Evolutionary conservation across 2,888 invertebrate species (phyloP).

Genomic region (Protodeltote pygarga): DNA sequence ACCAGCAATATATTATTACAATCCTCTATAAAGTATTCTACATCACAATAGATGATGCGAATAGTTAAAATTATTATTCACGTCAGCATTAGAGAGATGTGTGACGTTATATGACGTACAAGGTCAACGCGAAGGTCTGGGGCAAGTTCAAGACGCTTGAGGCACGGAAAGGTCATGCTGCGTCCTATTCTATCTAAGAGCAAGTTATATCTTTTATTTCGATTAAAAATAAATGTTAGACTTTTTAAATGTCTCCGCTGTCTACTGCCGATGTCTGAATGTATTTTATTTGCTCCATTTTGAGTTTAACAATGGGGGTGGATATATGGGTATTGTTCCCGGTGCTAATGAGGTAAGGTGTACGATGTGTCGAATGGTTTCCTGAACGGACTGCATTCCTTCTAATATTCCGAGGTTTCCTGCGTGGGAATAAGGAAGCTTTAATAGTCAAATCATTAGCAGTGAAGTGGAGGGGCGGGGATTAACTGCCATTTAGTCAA

Average conservation of each 20-base stretch:
- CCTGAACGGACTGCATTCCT: too few relatives aligned
- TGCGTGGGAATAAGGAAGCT: too few relatives aligned
- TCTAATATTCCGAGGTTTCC: too few relatives aligned
- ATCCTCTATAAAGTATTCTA: too few relatives aligned
- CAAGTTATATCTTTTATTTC: slow-evolving; percentile 1
- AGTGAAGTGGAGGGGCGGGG: too few relatives aligned
- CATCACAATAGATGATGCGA: too few relatives aligned
- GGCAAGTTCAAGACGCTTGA: slow-evolving; percentile 44
- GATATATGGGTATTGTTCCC: slow-evolving; percentile 7
- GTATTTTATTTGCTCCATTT: neutral
- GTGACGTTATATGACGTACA: slow-evolving; percentile 44
- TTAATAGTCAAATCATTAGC: too few relatives aligned
- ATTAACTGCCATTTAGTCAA: too few relatives aligned
- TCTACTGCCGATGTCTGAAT: slow-evolving; percentile 17
- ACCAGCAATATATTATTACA: too few relatives aligned
- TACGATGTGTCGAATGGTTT: too few relatives aligned
- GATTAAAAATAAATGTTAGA: slow-evolving; percentile 1
- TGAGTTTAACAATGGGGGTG: too few relatives aligned
- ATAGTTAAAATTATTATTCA: neutral
- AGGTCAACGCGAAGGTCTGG: slow-evolving; percentile 40
- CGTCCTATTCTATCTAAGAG: slow-evolving; percentile 25
- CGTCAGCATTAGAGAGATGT: slow-evolving; percentile 5
- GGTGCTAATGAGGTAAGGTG: too few relatives aligned
- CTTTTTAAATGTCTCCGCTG: slow-evolving; percentile 4
- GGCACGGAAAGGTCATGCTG: slow-evolving; percentile 30